Conservation (phyloP, 1,140 invertebrate genomes). For the Luehdorfia chinensis region DNA sequence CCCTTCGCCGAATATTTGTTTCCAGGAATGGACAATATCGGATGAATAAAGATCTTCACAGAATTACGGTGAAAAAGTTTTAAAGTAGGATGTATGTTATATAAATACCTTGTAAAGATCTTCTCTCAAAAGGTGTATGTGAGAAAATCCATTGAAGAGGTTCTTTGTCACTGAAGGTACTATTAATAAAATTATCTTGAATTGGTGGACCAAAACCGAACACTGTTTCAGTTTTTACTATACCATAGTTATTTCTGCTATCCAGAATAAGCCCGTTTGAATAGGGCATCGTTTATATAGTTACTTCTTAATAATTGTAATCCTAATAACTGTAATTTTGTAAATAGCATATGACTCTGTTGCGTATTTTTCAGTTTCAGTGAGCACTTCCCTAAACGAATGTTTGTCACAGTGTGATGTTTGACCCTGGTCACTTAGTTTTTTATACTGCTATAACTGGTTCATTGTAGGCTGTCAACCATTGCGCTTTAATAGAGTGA, state of each 20-base stretch:
- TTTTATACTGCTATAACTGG: constrained; percentile 32
- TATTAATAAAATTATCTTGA: constrained; percentile 29
- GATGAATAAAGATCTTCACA: too few relatives aligned
- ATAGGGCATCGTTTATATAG: constrained; percentile 45
- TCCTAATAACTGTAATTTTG: too few relatives aligned
- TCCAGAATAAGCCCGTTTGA: constrained; percentile 40
- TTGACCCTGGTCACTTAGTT: constrained; percentile 12
- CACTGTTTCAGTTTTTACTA: constrained; percentile 47
- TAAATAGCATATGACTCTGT: too few relatives aligned
- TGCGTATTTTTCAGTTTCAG: too few relatives aligned
- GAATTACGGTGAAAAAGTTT: too few relatives aligned
- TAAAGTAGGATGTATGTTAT: too few relatives aligned
- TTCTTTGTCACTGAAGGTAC: constrained; percentile 25
- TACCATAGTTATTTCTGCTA: constrained; percentile 43
- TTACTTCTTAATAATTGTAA: too few relatives aligned
- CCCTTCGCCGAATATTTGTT: too few relatives aligned
- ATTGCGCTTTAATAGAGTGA: constrained; percentile 23
- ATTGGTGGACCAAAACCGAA: constrained; percentile 34
- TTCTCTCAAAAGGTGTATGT: constrained; percentile 28
- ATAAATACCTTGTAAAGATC: constrained; percentile 38
- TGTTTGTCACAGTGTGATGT: too few relatives aligned
- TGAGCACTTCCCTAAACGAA: too few relatives aligned
- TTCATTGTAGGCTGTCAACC: constrained; percentile 31
- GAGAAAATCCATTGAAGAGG: constrained; percentile 39
- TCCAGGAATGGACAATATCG: too few relatives aligned